A percentile compares a stretch with the other conserved stretches of the same genome.
phyloP scores from a whole-genome alignment of 2,113 vertebrate species.

The Pterocles orientalis region DNA sequence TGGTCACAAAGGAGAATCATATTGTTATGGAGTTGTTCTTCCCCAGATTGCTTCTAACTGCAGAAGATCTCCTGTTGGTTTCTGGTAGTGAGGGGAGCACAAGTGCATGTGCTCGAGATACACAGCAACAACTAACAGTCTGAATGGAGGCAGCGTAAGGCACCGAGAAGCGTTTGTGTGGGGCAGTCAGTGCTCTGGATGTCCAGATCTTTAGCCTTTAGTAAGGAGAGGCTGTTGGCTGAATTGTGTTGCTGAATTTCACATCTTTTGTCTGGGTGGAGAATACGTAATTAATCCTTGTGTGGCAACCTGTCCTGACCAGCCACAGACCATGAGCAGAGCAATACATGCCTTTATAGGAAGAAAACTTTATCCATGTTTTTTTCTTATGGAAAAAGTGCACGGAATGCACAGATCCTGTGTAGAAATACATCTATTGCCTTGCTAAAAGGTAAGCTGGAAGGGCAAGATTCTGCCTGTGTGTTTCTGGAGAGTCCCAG shows the following conservation, averaged over 20 bases:
- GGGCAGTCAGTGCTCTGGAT: neutral
- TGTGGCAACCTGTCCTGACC: fast-evolving
- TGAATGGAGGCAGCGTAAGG: fast-evolving
- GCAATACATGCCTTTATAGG: neutral
- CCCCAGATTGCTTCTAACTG: neutral
- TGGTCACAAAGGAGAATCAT: neutral
- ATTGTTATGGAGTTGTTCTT: neutral
- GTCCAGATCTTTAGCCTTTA: neutral
- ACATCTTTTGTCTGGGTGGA: neutral
- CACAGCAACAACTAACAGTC: fast-evolving
- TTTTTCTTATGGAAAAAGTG: neutral
- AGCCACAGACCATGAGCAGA: neutral
- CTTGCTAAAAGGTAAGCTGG: neutral
- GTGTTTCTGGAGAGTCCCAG: neutral
- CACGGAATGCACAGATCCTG: fast-evolving
- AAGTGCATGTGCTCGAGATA: fast-evolving
- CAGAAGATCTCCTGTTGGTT: neutral
- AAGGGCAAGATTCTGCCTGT: neutral
- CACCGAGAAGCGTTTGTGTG: no score
- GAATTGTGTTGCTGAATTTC: neutral
- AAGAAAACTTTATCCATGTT: neutral
- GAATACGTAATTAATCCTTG: neutral
- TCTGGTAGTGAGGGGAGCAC: neutral
- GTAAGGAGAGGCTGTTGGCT: neutral
- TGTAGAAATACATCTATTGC: neutral